A percentile compares a stretch with the other conserved stretches of the same genome.
Evolutionary conservation across 2,113 vertebrate genomes (phyloP).

Genomic region (Pituophis catenifer): DNA sequence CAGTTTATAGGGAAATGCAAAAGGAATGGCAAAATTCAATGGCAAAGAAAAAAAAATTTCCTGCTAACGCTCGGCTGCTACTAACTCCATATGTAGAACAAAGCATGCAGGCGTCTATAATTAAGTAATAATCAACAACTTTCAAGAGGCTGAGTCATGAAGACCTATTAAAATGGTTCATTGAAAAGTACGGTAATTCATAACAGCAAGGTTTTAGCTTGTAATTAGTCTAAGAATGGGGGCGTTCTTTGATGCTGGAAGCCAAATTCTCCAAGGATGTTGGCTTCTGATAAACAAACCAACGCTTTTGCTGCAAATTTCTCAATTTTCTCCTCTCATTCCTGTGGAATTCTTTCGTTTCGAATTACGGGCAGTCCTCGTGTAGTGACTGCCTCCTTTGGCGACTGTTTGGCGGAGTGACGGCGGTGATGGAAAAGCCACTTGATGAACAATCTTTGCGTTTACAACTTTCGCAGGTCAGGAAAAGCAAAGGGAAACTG

Average conservation of each 20-base stretch:
- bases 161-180: background rate
- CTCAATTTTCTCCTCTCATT: background rate
- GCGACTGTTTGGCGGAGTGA: no score
- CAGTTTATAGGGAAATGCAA: background rate
- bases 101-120: background rate
- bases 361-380: background rate
- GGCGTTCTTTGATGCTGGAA: background rate
- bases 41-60: background rate
- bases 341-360: background rate
- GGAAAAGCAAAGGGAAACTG: background rate
- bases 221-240: background rate
- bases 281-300: background rate
- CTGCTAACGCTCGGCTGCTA: background rate
- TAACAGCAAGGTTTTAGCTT: background rate
- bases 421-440: background rate
- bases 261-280: background rate
- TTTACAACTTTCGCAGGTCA: background rate
- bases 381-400: background rate
- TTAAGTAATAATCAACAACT: background rate
- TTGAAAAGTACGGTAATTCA: background rate
- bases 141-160: background rate
- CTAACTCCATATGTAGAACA: background rate
- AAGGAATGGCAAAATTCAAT: background rate
- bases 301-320: background rate
- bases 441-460: background rate